These are phyloP conservation scores for Phenganax stokvisi DNA, from an alignment of 92 coral and sea anemone genomes.

Conservation along the genomic window DNA sequence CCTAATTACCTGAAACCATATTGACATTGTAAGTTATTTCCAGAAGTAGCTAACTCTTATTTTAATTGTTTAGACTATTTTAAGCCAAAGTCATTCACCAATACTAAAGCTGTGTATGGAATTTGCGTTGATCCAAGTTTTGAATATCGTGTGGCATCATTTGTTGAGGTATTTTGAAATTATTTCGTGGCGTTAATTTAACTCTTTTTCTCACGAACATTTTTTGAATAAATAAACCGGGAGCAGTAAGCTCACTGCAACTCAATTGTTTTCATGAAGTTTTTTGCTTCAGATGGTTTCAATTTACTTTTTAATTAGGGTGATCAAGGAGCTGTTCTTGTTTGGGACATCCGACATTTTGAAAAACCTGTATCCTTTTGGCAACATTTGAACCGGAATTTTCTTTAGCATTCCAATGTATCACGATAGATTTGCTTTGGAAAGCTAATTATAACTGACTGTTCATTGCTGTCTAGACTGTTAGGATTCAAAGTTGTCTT, in stretches of 20 bases:
- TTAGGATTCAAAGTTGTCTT: background rate
- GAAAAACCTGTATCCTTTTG: slow-evolving; percentile 93
- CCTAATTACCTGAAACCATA: no score
- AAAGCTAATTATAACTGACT: background rate
- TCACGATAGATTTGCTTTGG: background rate
- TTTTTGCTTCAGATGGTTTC: no score
- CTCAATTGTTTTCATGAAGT: no score
- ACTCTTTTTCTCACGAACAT: no score
- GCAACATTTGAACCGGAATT: background rate
- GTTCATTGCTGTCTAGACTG: background rate
- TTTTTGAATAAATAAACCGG: no score
- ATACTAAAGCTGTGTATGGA: slow-evolving; percentile 88
- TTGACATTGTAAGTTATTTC: no score
- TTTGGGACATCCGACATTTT: slow-evolving; percentile 91
- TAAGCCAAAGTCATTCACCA: slow-evolving; percentile 31
- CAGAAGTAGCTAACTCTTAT: background rate
- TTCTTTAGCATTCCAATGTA: background rate
- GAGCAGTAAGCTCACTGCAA: no score
- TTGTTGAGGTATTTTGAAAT: slow-evolving; percentile 60
- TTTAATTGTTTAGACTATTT: background rate
- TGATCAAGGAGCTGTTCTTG: slow-evolving; percentile 67
- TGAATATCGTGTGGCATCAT: slow-evolving; percentile 87
- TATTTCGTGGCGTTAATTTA: no score
- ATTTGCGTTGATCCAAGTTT: slow-evolving; percentile 81
- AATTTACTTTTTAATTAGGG: slow-evolving; percentile 46